A percentile compares a stretch with the other conserved stretches of the same genome.
Evolutionary conservation across 2,888 invertebrate genomes (phyloP).

Genomic region (Bombylius discolor): DNA sequence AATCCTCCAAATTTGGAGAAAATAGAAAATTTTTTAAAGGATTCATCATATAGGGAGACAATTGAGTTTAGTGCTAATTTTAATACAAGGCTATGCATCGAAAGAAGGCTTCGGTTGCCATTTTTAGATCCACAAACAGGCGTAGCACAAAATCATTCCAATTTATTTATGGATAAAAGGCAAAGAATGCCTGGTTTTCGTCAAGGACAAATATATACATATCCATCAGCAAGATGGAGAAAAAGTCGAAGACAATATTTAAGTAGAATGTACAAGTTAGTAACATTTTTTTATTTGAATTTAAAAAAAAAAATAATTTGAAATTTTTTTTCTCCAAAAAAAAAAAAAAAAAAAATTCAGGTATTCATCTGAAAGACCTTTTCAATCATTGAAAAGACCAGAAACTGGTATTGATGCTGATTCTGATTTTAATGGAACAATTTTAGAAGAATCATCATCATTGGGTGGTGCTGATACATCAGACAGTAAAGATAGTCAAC

Average conservation of each 20-base stretch:
- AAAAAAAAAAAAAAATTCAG: not conserved
- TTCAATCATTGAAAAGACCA: conserved; percentile 30
- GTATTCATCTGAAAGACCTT: conserved; percentile 26
- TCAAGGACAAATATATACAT: conserved; percentile 86
- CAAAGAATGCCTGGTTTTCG: conserved; percentile 81
- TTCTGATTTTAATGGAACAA: conserved; percentile 32
- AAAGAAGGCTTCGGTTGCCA: conserved; percentile 81
- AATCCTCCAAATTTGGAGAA: conserved; percentile 56
- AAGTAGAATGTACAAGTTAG: conserved; percentile 34
- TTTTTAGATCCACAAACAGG: conserved; percentile 96
- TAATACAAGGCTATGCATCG: conserved; percentile 82
- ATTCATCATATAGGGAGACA: conserved; percentile 79
- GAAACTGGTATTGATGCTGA: conserved; percentile 18
- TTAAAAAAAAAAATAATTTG: not conserved
- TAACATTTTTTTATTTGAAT: not conserved
- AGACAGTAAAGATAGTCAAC: conserved; percentile 71
- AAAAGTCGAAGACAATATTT: conserved; percentile 81
- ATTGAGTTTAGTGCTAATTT: conserved; percentile 90
- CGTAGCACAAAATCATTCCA: conserved; percentile 89
- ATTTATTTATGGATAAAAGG: conserved; percentile 73
- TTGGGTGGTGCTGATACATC: conserved; percentile 38
- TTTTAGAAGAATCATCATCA: conserved; percentile 35
- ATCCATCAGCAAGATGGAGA: conserved; percentile 83
- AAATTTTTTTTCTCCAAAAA: not conserved
- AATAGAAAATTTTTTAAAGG: conserved; percentile 73